A percentile compares a stretch with the other conserved stretches of the same genome.
phyloP scores from a whole-genome alignment of 2,888 invertebrate genomes.

The Cecidostiba fungosa region DNA sequence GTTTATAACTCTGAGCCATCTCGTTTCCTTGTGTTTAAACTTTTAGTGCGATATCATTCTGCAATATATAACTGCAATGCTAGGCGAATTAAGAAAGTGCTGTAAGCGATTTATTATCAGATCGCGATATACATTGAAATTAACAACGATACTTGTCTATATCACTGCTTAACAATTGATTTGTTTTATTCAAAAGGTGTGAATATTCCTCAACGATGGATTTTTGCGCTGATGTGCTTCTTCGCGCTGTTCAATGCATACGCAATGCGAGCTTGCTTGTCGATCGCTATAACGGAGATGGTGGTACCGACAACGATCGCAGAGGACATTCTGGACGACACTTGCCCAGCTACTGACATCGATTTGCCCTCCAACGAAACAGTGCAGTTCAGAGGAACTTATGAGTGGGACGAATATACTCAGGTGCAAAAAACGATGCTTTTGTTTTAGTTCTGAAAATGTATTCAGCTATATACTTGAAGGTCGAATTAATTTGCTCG shows the following conservation, averaged over 20 bases:
- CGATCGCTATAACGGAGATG: conserved; percentile 88
- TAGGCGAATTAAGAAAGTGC: conserved; percentile 55
- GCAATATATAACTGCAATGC: conserved; percentile 40
- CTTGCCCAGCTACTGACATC: conserved; percentile 44
- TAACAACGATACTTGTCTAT: not conserved
- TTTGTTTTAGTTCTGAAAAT: no score
- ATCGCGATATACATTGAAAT: not conserved
- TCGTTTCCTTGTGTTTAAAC: not conserved
- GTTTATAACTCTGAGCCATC: not conserved
- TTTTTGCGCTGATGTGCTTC: conserved; percentile 84
- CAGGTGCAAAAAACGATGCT: conserved; percentile 46
- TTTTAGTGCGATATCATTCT: not conserved
- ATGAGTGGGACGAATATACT: conserved; percentile 60
- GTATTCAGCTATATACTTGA: not conserved
- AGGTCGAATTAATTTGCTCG: not conserved
- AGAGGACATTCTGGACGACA: conserved; percentile 52
- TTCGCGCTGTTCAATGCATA: conserved; percentile 88
- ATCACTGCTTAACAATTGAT: not conserved
- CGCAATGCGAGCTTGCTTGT: conserved; percentile 88
- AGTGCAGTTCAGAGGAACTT: conserved; percentile 24
- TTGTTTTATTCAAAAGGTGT: conserved; percentile 59
- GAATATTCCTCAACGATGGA: conserved; percentile 76
- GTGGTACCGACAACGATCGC: conserved; percentile 74
- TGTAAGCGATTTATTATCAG: conserved; percentile 43
- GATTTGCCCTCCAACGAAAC: conserved; percentile 35